phyloP scores from a whole-genome alignment of 2,113 vertebrate species.

The Sylvilagus bachmani region DNA sequence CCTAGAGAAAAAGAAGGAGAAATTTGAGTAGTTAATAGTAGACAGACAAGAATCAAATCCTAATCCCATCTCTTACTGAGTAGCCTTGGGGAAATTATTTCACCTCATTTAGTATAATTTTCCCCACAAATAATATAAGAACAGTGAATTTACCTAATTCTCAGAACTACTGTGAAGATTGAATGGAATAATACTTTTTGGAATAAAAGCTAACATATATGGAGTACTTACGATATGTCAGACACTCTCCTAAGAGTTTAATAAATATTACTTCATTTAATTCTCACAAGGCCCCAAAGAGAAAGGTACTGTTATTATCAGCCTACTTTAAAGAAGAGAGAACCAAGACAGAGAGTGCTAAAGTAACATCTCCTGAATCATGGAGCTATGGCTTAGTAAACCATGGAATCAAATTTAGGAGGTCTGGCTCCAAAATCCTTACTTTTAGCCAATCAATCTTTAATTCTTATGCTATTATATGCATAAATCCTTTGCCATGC shows the following conservation, averaged over 20 bases:
- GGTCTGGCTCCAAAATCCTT: neutral
- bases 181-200: slow-evolving; percentile 31
- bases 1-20: slow-evolving; percentile 36
- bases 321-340: slow-evolving; percentile 16
- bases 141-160: slow-evolving; percentile 20
- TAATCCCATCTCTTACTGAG: slow-evolving; percentile 39
- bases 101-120: slow-evolving; percentile 36
- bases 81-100: slow-evolving; percentile 37
- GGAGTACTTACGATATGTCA: neutral
- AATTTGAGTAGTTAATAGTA: slow-evolving; percentile 40
- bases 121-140: slow-evolving; percentile 11
- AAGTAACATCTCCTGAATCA: neutral
- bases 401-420: neutral
- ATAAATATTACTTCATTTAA: neutral
- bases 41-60: neutral
- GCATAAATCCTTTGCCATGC: neutral
- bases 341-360: neutral
- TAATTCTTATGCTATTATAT: neutral
- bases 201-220: slow-evolving; percentile 31
- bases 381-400: neutral
- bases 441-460: neutral
- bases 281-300: neutral
- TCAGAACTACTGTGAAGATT: neutral
- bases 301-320: neutral
- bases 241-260: neutral